Evolutionary conservation across 2,888 invertebrate species (phyloP), one percentile per base, ranked within the genome.

Genomic region (Parnassius orleans): DNA sequence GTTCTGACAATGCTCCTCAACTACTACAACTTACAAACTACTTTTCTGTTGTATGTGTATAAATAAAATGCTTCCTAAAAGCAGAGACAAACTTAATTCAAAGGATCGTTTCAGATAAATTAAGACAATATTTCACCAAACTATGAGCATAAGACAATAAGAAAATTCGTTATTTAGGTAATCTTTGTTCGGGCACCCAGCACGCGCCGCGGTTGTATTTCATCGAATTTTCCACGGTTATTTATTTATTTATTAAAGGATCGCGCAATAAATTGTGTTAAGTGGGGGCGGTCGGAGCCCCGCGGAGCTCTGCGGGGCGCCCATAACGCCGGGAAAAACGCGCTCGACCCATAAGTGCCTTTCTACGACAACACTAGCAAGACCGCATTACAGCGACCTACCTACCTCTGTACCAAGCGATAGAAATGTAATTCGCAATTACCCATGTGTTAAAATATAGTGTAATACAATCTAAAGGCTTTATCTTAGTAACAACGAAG

Each of bases 171-270:
- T 63, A 62, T 64, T 59, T 68, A 67, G 73, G 72, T 74, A 82
- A 76, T 69, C 72, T 72, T 61, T 69, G 69, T 66, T 47, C 72
- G 69, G 67, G 67, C 64, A 65, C 73, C 70, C 76, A 76, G 78
- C 79, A 79, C 81, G 81, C 80, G 80, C 75, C 69, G 69, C 63
- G 78, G 83, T 77, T 84, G 81, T 90, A 84, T 90, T 86, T 90
- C 85, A 90, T 89, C 86, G 89, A 91, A 90, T 90, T 90, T 90
- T 89, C 90, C 79, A 85, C 78, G 80, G 82, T 84, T 89, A 88
- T 90, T 90, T 89, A 90, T 89, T 87, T 90, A 89, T 90, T 91
- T 91, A 91, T 90, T 90, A 90, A 90, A 84, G 89, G 89, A 85
- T 83, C 85, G 79, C 75, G 82, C 81, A 86, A 91, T 91, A 91